Evolutionary conservation across 2,797 vertebrate genomes (phyloP).

Genomic region (Pitangus sulphuratus): DNA sequence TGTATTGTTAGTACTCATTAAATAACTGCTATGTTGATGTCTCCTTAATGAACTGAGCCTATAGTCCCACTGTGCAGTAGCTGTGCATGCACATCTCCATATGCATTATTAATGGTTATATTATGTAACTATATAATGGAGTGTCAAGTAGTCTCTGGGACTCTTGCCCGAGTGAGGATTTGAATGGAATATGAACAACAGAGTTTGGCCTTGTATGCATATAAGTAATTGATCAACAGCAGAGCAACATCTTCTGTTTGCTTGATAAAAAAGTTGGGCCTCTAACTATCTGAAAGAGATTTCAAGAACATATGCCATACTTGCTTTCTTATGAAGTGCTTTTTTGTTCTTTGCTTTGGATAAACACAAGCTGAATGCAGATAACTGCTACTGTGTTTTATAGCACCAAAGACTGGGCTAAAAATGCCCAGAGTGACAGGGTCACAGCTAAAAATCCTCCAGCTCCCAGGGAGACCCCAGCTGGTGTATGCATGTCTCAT

Average conservation of each 20-base stretch:
- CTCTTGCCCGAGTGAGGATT: background rate
- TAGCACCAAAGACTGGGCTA: background rate
- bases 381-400: background rate
- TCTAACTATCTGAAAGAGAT: background rate
- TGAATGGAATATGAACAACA: background rate
- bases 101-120: slow-evolving; percentile 24
- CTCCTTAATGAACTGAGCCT: slow-evolving; percentile 6
- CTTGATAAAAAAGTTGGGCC: background rate
- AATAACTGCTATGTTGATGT: slow-evolving; percentile 7
- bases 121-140: background rate
- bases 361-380: background rate
- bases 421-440: background rate
- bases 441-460: background rate
- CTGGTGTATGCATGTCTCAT: background rate
- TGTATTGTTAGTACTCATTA: background rate
- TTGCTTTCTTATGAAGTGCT: background rate
- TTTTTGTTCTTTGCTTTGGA: background rate
- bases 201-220: background rate
- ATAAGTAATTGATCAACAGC: background rate
- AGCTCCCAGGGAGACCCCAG: background rate
- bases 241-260: background rate
- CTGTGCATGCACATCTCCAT: background rate
- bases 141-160: background rate
- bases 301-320: background rate
- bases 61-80: background rate